Conservation (phyloP, 2,113 vertebrate species). For the Alouatta palliata region DNA sequence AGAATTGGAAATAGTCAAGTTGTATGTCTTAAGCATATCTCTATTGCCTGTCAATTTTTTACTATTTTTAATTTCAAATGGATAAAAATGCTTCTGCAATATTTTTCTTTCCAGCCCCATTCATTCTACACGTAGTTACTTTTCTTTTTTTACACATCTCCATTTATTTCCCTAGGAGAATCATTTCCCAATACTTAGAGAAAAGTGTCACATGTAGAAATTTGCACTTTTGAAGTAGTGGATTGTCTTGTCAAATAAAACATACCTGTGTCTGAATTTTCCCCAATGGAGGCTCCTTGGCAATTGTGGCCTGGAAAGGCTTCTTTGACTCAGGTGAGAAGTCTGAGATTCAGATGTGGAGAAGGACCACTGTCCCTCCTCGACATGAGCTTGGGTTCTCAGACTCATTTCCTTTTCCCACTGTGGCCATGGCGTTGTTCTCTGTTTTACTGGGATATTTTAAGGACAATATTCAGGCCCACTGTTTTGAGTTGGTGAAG, state of each 20-base stretch:
- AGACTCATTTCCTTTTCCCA: background rate
- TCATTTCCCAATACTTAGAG: background rate
- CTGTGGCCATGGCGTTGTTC: accelerated
- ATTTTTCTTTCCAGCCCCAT: background rate
- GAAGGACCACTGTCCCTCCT: too few species aligned
- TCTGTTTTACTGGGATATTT: background rate
- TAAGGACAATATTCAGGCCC: background rate
- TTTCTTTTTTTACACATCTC: accelerated
- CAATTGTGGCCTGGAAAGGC: background rate
- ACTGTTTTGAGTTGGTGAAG: background rate
- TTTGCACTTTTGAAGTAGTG: background rate
- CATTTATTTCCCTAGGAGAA: accelerated
- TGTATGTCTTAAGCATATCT: accelerated
- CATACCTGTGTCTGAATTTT: background rate
- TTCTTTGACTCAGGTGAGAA: background rate
- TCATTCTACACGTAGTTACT: accelerated
- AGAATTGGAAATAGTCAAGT: background rate
- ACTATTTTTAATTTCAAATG: background rate
- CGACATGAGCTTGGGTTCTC: accelerated
- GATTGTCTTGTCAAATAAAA: background rate
- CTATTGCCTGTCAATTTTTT: accelerated
- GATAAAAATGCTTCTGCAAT: accelerated
- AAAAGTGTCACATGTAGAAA: background rate
- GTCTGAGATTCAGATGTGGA: accelerated
- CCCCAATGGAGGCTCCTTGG: background rate